Conservation (phyloP, 2,888 invertebrate genomes). For the Ametastegia equiseti region DNA sequence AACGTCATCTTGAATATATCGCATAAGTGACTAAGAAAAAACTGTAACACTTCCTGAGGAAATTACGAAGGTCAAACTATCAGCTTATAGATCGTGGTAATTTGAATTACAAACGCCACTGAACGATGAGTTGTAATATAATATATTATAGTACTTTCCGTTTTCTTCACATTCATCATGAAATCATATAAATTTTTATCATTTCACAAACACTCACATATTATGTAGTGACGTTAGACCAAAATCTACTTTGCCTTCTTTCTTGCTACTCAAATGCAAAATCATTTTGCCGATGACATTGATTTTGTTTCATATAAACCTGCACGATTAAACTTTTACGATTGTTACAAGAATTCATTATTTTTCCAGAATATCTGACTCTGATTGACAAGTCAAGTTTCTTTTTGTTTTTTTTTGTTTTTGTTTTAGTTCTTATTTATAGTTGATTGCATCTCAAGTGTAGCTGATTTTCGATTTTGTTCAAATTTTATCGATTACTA, state of each 20-base stretch:
- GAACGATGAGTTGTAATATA: neutral
- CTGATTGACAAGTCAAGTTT: too few relatives aligned
- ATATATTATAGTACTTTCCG: neutral
- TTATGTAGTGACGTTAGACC: too few relatives aligned
- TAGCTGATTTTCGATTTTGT: neutral
- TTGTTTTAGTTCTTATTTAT: neutral
- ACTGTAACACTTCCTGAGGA: slow-evolving; percentile 5
- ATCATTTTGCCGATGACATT: too few relatives aligned
- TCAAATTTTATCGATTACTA: neutral
- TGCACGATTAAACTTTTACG: too few relatives aligned
- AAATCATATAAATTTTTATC: neutral
- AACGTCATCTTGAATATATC: neutral
- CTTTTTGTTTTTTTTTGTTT: neutral
- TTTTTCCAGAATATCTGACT: too few relatives aligned
- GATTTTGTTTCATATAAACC: too few relatives aligned
- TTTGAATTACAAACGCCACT: neutral
- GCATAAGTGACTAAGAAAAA: neutral
- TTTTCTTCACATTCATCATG: neutral
- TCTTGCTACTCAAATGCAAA: neutral
- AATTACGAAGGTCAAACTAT: neutral
- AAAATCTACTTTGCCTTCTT: neutral
- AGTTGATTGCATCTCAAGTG: too few relatives aligned
- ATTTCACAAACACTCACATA: neutral
- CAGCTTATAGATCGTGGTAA: neutral
- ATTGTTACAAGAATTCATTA: too few relatives aligned